Evolutionary conservation across 2,888 invertebrate genomes (phyloP), one percentile per base, ranked within the genome.

Genomic region (Ophion obscuratus): DNA sequence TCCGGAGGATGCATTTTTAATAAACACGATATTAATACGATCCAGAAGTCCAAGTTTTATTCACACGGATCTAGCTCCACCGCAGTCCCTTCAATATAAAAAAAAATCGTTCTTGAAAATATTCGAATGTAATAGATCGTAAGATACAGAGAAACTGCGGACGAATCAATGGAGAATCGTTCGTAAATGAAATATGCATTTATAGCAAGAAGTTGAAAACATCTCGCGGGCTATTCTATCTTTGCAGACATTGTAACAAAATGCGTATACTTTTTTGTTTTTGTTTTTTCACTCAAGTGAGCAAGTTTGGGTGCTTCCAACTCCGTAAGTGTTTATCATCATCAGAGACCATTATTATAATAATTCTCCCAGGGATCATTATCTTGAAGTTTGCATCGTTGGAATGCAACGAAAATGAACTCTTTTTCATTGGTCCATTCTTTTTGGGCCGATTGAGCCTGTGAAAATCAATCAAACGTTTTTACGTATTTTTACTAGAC

Each of bases 311-410:
- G 89, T 88, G 64, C 89, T 87, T 71, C 90, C 91, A 87, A 88
- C 89, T 90, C 89, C 89, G 92, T 92, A 92, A 92, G 92, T 81
- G 27, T 92, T 81, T 64, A 84, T 82, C 87, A 89, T 89, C 88
- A 83, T 77, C 24, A 82, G 77, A 47, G 57, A 27, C 40, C 24
- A 74, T 62, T 27, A 14, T 47, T 44, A 0, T 47, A 27, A n/a
- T 47, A 6, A 6, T 64, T 62, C 57, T 78, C 40, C 36, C 77
- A 17, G 17, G 73, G 47, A 27, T 81, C 62, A n/a, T n/a, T n/a
- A n/a, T n/a, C n/a, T n/a, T n/a, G n/a, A n/a, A n/a, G n/a, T n/a
- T n/a, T n/a, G n/a, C n/a, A n/a, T n/a, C n/a, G n/a, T n/a, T n/a
- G n/a, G n/a, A n/a, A n/a, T n/a, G n/a, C n/a, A n/a, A n/a, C n/a